Conservation (phyloP, 2,113 vertebrate genomes). For the Erinaceus europaeus region DNA sequence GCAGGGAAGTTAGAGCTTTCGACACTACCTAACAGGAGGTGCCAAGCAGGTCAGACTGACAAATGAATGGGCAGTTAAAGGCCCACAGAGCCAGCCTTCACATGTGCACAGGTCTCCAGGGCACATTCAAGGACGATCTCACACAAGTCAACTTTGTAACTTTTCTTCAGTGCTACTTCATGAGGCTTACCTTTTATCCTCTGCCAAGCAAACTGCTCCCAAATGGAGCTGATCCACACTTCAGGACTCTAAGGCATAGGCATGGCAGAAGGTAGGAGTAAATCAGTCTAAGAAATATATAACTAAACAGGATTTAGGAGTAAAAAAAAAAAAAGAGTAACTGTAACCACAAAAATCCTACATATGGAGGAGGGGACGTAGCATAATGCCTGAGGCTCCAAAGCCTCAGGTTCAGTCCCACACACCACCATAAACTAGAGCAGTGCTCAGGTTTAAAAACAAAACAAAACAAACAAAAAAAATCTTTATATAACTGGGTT, state of each 20-base stretch:
- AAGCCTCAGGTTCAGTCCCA: too few relatives aligned
- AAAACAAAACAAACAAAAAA: too few relatives aligned
- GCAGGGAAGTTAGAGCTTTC: background rate
- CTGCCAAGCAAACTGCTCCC: background rate
- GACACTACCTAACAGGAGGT: background rate
- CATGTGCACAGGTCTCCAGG: background rate
- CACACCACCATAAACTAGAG: too few relatives aligned
- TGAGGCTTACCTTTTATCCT: background rate
- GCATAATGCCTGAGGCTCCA: too few relatives aligned
- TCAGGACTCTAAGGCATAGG: background rate
- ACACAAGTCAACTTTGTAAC: background rate
- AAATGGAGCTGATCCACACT: background rate
- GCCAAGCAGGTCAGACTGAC: slow-evolving; percentile 31
- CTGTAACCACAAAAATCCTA: too few relatives aligned
- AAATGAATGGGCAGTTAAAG: background rate
- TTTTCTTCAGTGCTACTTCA: background rate
- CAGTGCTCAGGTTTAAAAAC: too few relatives aligned
- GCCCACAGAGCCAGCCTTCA: background rate
- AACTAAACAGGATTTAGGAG: background rate
- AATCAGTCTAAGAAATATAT: background rate
- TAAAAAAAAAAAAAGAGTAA: background rate
- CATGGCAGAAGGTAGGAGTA: background rate
- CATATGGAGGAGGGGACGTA: too few relatives aligned
- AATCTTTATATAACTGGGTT: too few relatives aligned
- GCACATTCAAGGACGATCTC: background rate